Conservation (phyloP, 2,113 vertebrate species). For the Pantherophis guttatus region DNA sequence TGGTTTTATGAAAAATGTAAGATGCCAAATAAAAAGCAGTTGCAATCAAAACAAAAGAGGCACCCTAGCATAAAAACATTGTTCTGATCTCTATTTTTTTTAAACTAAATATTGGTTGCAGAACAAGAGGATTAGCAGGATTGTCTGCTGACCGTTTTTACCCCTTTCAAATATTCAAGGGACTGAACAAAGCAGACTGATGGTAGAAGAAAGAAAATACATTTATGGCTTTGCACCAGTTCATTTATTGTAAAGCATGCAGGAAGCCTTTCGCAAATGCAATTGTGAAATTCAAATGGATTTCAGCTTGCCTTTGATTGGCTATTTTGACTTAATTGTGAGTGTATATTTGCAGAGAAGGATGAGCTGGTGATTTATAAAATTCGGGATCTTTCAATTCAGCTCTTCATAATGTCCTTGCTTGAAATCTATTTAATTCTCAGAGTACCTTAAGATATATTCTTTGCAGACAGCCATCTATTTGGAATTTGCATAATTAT, state of each 20-base stretch:
- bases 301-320: conserved; percentile 31
- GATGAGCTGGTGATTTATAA: background rate
- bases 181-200: background rate
- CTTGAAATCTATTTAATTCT: conserved; percentile 56
- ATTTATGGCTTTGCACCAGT: background rate
- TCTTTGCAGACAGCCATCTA: conserved; percentile 35
- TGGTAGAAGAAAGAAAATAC: background rate
- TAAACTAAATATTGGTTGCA: background rate
- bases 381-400: conserved; percentile 13
- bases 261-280: background rate
- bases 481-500: conserved; percentile 59
- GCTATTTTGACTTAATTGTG: conserved; percentile 6
- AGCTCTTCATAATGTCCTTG: conserved; percentile 40
- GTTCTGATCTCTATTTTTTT: too few species aligned
- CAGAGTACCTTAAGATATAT: conserved; percentile 47
- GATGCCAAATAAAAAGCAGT: background rate
- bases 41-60: background rate
- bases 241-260: background rate
- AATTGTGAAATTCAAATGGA: background rate
- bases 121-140: background rate
- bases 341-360: background rate
- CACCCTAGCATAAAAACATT: background rate
- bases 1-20: background rate
- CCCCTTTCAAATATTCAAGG: background rate
- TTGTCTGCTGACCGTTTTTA: background rate